Evolutionary conservation across 2,797 vertebrate species (phyloP).

Genomic region (Potorous gilbertii): DNA sequence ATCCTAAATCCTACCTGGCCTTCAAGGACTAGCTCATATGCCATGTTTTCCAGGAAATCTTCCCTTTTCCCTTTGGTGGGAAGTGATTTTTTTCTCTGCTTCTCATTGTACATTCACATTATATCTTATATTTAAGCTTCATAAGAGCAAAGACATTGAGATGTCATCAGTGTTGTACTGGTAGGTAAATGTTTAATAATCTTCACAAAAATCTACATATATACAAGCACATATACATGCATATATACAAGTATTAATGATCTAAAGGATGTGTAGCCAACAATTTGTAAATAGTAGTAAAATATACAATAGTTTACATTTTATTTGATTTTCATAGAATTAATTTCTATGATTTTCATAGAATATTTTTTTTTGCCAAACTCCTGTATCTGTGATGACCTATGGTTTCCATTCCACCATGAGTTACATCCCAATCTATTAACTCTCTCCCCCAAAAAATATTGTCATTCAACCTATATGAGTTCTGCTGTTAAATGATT

Average conservation of each 20-base stretch:
- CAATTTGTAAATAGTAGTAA: neutral
- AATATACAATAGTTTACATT: neutral
- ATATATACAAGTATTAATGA: neutral
- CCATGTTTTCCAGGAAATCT: neutral
- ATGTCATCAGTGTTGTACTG: neutral
- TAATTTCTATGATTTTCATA: too few relatives aligned
- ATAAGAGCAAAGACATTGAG: neutral
- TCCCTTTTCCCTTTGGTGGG: neutral
- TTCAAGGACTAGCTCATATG: neutral
- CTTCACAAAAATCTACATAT: neutral
- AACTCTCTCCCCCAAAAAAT: neutral
- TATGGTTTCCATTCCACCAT: neutral
- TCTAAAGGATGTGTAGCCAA: neutral
- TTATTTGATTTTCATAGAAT: neutral
- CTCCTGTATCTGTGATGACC: neutral
- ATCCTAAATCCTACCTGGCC: neutral
- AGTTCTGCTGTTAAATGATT: neutral
- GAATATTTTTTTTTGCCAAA: neutral
- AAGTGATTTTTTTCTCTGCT: neutral
- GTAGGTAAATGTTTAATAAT: neutral
- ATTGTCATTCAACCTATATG: neutral
- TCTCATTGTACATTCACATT: neutral
- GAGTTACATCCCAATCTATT: neutral
- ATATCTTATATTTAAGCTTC: neutral
- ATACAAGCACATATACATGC: neutral